Conservation (phyloP, 2,113 vertebrate genomes). For the Nesogale talazaci region DNA sequence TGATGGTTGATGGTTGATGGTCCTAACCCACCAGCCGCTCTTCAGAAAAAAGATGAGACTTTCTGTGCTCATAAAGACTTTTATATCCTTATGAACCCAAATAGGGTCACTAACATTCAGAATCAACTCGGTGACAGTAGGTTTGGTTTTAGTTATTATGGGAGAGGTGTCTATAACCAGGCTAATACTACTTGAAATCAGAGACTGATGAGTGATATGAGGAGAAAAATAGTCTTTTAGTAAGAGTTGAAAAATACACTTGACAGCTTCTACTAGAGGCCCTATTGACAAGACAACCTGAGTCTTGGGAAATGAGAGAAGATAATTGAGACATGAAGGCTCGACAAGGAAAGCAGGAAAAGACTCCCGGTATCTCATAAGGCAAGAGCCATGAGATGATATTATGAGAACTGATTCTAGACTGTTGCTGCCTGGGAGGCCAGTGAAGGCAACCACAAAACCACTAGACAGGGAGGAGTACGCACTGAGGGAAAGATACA, state of each 20-base stretch:
- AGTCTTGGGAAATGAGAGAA: neutral
- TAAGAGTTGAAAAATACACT: slow-evolving; percentile 29
- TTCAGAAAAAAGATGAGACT: too few relatives aligned
- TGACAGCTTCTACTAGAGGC: slow-evolving; percentile 1
- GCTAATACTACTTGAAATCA: neutral
- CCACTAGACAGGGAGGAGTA: slow-evolving; percentile 8
- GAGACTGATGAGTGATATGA: neutral
- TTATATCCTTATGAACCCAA: too few relatives aligned
- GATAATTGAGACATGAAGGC: neutral
- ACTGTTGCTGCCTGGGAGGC: neutral
- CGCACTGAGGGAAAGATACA: neutral
- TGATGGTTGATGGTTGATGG: too few relatives aligned
- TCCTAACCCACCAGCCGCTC: too few relatives aligned
- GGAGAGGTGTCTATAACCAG: neutral
- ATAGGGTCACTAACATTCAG: too few relatives aligned
- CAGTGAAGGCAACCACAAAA: slow-evolving; percentile 16
- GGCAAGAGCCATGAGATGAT: neutral
- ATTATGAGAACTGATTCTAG: neutral
- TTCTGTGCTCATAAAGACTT: too few relatives aligned
- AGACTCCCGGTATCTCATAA: neutral
- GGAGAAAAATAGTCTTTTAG: neutral
- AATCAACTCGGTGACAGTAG: too few relatives aligned
- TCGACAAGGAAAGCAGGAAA: neutral
- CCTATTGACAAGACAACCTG: slow-evolving; percentile 3
- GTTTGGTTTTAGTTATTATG: too few relatives aligned